Evolutionary conservation across 2,888 invertebrate genomes (phyloP).

Genomic region (Limnephilus rhombicus): DNA sequence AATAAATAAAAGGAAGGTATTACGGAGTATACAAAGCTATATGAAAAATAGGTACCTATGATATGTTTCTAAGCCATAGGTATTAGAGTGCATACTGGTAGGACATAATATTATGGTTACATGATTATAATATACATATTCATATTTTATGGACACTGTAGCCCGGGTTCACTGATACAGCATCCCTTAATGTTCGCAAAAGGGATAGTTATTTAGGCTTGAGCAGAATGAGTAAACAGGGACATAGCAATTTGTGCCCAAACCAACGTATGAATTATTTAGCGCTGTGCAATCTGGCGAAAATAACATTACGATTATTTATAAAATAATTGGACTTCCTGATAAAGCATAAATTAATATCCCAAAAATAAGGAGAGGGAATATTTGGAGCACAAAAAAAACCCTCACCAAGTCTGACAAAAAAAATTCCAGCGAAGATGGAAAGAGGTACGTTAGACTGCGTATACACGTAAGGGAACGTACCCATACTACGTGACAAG

Average conservation of each 20-base stretch:
- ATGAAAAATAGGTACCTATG: no score
- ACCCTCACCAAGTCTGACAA: no score
- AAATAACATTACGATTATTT: background rate
- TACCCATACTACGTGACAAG: no score
- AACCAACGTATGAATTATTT: background rate
- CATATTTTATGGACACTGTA: background rate
- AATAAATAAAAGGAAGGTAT: no score
- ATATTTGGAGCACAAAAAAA: background rate
- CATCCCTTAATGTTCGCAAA: background rate
- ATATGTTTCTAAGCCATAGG: no score
- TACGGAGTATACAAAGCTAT: no score
- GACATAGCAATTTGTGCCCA: background rate
- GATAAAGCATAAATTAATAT: no score
- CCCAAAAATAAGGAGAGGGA: background rate
- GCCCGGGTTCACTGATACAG: background rate
- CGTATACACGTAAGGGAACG: no score
- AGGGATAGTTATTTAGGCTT: background rate
- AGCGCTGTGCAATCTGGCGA: no score
- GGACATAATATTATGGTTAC: no score
- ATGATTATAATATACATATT: background rate
- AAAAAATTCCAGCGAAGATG: background rate
- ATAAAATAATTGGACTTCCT: background rate
- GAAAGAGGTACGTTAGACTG: background rate
- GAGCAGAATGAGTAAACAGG: background rate
- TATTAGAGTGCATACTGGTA: no score